Base-by-base conservation (phyloP, 2,797 vertebrate species). In the Cossypha heuglini region DNA sequence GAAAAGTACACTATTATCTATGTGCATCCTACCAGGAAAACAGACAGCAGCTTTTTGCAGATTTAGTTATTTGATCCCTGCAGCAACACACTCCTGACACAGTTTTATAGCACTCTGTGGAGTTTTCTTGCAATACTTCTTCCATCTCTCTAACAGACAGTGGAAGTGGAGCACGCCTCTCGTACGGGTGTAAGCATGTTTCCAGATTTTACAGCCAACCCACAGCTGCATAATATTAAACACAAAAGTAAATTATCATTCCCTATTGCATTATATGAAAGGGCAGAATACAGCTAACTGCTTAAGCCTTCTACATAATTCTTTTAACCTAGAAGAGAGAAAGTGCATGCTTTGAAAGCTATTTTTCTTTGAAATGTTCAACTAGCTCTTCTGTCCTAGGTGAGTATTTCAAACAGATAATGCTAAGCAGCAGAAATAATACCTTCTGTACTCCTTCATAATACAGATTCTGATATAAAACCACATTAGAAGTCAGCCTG, bases 241-340 rank as follows among this genome's bases (percentile, higher is more conserved):
- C 62, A 88, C 54, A 83, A 90, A 90, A 83, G 68, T 78, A 94
- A 96, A 92, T 88, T 95, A 93, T 73, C 79, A 67, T 85, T 93
- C 84, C 64, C 84, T 82, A n/a, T 42, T 16, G 5, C 74, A 55
- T 75, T 94, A 74, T 74, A 52, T 61, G 78, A 96, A 95, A 93
- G 71, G 78, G 69, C 73, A 96, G 92, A 88, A 90, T 75, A 86
- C 42, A 94, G 78, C 64, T 68, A 72, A 59, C 89, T 92, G 52
- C 81, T 91, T 96, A 94, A 94, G 80, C 63, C 74, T 51, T 79
- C 74, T 67, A 59, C 64, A 73, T 94, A 95, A 77, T 51, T 59
- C 63, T 95, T 95, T 88, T 82, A 94, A 92, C 86, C 86, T 83
- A 59, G 59, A 92, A 85, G 77, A 91, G 37, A 74, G 42, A 92